Conservation (phyloP, 2,113 vertebrate genomes). For the Pithys albifrons region DNA sequence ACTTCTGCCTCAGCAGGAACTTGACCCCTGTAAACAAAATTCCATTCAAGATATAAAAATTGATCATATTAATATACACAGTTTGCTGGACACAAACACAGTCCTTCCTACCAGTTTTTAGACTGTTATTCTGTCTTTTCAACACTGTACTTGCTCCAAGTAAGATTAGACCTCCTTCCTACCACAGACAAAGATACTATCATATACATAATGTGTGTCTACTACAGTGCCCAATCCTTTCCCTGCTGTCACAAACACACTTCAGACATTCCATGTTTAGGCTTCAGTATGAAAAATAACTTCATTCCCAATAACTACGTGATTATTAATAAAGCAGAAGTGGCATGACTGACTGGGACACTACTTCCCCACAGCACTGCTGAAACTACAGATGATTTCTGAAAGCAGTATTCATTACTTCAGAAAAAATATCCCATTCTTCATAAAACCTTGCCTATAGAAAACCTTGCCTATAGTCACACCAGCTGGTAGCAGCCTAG, state of each 20-base stretch:
- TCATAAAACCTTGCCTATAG: not conserved
- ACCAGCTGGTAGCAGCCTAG: not conserved
- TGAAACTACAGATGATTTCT: not conserved
- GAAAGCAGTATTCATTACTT: not conserved
- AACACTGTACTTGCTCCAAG: not conserved
- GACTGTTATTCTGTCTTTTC: not conserved
- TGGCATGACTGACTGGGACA: not conserved
- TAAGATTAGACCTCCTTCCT: not conserved
- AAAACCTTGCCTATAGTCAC: not conserved
- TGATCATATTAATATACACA: not conserved
- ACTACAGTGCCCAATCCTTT: not conserved
- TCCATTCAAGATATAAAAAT: not conserved
- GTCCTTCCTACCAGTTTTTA: not conserved
- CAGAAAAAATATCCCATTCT: not conserved
- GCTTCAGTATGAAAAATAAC: not conserved
- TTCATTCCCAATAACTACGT: not conserved
- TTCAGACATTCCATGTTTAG: not conserved
- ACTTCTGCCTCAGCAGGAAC: constrained; percentile 83
- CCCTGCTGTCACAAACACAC: not conserved
- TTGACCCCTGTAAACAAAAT: constrained; percentile 78
- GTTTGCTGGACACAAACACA: not conserved
- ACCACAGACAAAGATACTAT: not conserved
- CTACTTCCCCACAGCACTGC: not conserved
- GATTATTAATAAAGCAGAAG: not conserved
- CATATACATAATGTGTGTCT: not conserved